Evolutionary conservation across 2,797 vertebrate species (phyloP).

Genomic region (Alexandromys oeconomus): DNA sequence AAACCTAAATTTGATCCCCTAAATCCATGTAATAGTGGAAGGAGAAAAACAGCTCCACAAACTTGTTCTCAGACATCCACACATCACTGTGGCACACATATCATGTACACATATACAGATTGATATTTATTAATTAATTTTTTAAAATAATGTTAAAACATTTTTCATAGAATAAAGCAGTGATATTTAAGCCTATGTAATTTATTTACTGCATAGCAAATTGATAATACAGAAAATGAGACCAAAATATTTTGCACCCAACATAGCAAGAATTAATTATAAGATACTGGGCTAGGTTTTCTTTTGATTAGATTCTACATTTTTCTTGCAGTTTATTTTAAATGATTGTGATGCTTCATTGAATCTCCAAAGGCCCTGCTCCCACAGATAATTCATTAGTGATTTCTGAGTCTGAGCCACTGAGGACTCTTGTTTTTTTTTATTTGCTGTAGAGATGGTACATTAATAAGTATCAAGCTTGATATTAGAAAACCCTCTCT

Average conservation of each 20-base stretch:
- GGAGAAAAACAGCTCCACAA: neutral
- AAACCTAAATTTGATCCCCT: neutral
- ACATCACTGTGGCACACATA: neutral
- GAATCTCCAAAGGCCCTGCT: neutral
- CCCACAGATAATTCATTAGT: constrained; percentile 30
- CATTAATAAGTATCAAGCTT: neutral
- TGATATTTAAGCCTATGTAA: neutral
- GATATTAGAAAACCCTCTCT: neutral
- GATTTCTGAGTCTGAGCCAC: constrained; percentile 16
- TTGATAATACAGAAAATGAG: too few relatives aligned
- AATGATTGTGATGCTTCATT: neutral
- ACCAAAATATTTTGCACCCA: too few relatives aligned
- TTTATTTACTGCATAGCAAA: too few relatives aligned
- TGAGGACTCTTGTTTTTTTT: constrained; percentile 8
- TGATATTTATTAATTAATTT: neutral
- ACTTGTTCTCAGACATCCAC: neutral
- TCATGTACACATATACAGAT: neutral
- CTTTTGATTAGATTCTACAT: neutral
- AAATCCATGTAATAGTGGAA: neutral
- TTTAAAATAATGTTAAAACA: neutral
- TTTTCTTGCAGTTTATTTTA: neutral
- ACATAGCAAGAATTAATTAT: neutral
- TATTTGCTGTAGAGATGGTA: constrained; percentile 21
- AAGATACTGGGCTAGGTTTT: neutral
- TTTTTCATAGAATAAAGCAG: neutral